phyloP scores from a whole-genome alignment of 1,140 invertebrate genomes.

The Drosophila repletoides region DNA sequence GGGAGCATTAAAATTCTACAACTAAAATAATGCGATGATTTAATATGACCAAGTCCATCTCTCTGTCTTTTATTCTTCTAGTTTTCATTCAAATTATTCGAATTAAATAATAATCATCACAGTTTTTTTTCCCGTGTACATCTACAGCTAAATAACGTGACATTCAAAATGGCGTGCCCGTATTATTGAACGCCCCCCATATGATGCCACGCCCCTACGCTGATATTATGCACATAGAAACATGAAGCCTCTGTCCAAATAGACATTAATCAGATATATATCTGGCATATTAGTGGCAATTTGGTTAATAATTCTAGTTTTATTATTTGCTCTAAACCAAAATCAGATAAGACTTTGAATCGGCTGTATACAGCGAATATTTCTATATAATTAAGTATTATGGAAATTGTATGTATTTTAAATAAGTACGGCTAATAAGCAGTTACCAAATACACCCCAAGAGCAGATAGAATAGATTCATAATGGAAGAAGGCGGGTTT shows the following conservation, averaged over 20 bases:
- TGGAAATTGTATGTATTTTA: slow-evolving; percentile 15
- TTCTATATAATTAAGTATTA: slow-evolving; percentile 10
- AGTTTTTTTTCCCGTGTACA: no score
- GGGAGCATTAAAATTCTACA: no score
- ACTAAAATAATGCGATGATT: no score
- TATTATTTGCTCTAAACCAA: slow-evolving; percentile 17
- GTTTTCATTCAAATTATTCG: no score
- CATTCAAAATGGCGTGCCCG: slow-evolving; percentile 60
- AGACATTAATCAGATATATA: slow-evolving; percentile 47
- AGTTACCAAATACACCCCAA: slow-evolving; percentile 2
- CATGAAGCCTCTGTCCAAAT: slow-evolving; percentile 7
- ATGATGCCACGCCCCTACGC: slow-evolving; percentile 33
- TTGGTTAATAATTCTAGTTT: slow-evolving; percentile 30
- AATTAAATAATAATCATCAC: no score
- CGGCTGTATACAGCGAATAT: no score
- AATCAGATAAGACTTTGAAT: slow-evolving; percentile 3
- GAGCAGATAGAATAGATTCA: not conserved
- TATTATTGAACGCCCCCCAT: slow-evolving; percentile 36
- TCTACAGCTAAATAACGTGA: slow-evolving; percentile 45
- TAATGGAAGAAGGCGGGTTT: not conserved
- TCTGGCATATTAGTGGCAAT: slow-evolving; percentile 60
- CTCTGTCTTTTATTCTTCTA: no score
- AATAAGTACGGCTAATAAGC: slow-evolving; percentile 13
- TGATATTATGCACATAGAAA: slow-evolving; percentile 4
- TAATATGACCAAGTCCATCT: no score